Conservation (phyloP, 2,797 vertebrate genomes). For the Huso huso region DNA sequence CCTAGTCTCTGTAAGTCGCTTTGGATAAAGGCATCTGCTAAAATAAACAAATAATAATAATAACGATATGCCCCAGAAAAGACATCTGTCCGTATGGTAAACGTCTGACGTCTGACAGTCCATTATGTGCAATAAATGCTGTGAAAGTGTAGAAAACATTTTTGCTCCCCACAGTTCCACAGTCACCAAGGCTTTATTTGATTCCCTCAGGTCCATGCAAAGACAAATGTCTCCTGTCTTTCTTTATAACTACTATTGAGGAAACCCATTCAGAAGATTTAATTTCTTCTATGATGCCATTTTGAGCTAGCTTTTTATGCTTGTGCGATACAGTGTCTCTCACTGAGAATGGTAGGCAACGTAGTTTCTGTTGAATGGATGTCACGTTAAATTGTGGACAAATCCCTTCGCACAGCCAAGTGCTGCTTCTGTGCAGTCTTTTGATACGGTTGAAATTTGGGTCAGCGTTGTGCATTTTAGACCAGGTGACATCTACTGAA, state of each 20-base stretch:
- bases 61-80: neutral
- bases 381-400: neutral
- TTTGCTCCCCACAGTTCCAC: slow-evolving; percentile 8
- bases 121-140: slow-evolving; percentile 19
- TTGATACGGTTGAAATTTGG: neutral
- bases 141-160: slow-evolving; percentile 12
- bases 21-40: no score
- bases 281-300: slow-evolving; percentile 6
- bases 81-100: slow-evolving; percentile 10
- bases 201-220: slow-evolving; percentile 6
- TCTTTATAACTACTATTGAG: neutral
- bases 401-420: slow-evolving; percentile 6
- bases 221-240: neutral
- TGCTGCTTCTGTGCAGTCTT: neutral
- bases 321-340: neutral
- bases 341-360: neutral
- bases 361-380: slow-evolving; percentile 2
- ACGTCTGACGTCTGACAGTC: slow-evolving; percentile 19
- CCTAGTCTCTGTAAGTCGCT: no score
- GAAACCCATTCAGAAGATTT: slow-evolving; percentile 13
- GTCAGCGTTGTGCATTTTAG: no score
- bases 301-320: slow-evolving; percentile 2
- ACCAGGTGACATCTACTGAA: no score
- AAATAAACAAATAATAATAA: no score
- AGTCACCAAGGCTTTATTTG: slow-evolving; percentile 9